Conservation (phyloP, 2,113 vertebrate species). For the Ammospiza caudacuta region DNA sequence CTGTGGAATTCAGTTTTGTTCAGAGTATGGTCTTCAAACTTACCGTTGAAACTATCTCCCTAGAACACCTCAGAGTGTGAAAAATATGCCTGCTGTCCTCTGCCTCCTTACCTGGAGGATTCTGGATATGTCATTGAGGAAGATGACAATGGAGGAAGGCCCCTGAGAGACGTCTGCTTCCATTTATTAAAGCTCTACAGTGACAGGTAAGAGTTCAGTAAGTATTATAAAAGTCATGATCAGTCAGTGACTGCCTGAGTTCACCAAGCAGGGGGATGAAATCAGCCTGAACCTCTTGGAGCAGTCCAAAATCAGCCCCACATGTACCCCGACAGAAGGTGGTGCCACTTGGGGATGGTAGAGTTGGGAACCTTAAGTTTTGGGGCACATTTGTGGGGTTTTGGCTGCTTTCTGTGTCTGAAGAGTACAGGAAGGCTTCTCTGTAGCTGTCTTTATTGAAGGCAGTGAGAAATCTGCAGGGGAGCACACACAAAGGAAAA, state of each 20-base stretch:
- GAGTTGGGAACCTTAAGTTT: background rate
- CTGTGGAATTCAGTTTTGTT: background rate
- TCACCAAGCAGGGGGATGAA: rapidly evolving
- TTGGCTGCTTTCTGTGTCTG: background rate
- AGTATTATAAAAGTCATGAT: rapidly evolving
- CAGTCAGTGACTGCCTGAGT: background rate
- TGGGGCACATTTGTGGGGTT: background rate
- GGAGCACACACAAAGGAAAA: rapidly evolving
- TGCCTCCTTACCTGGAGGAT: constrained; percentile 88
- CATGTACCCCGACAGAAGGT: rapidly evolving
- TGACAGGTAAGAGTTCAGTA: constrained; percentile 78
- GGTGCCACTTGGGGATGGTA: background rate
- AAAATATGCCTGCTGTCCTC: constrained; percentile 86
- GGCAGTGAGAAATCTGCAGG: background rate
- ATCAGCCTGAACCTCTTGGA: rapidly evolving
- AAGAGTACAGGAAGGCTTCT: background rate
- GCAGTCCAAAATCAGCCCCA: background rate
- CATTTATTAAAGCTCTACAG: constrained; percentile 96
- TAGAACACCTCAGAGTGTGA: constrained; percentile 80
- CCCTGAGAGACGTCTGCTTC: constrained; percentile 90
- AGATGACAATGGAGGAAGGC: constrained; percentile 57
- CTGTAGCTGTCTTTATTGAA: background rate
- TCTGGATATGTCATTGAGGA: constrained; percentile 61
- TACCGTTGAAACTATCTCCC: background rate
- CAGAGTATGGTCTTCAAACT: background rate